Evolutionary conservation across 2,797 vertebrate genomes (phyloP).

Genomic region (Eutrigla gurnardus): DNA sequence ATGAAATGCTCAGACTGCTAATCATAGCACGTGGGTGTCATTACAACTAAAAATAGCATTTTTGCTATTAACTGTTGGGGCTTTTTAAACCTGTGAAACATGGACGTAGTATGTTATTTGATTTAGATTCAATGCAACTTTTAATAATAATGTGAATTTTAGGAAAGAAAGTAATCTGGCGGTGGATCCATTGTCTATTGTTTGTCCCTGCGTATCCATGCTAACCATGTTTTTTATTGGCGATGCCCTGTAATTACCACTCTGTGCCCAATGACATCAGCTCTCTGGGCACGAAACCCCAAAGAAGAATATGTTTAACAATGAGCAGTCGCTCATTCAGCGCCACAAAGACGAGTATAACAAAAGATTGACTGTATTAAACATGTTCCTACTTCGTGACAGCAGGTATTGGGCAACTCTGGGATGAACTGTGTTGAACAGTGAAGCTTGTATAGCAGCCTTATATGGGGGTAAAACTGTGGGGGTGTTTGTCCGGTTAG

Average conservation of each 20-base stretch:
- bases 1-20: conserved; percentile 39
- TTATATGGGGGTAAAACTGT: conserved; percentile 43
- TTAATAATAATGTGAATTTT: neutral
- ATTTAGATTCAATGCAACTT: neutral
- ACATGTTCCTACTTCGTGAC: conserved; percentile 26
- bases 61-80: neutral
- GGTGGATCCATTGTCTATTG: conserved; percentile 31
- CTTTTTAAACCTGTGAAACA: neutral
- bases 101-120: neutral
- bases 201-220: conserved; percentile 56
- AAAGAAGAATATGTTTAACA: conserved; percentile 34
- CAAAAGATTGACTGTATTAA: neutral
- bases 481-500: conserved; percentile 35
- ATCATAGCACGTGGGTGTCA: conserved; percentile 35
- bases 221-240: conserved; percentile 22
- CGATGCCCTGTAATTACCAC: conserved; percentile 61
- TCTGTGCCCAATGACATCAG: conserved; percentile 53
- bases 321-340: conserved; percentile 19
- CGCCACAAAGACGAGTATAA: conserved; percentile 13
- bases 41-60: conserved; percentile 41
- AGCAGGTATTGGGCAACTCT: conserved; percentile 47
- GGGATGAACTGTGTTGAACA: conserved; percentile 42
- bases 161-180: neutral
- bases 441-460: conserved; percentile 19
- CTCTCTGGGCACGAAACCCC: conserved; percentile 21